A percentile compares a stretch with the other conserved stretches of the same genome.
phyloP scores from a whole-genome alignment of 2,797 vertebrate species.

The Catostomus latipinnis region DNA sequence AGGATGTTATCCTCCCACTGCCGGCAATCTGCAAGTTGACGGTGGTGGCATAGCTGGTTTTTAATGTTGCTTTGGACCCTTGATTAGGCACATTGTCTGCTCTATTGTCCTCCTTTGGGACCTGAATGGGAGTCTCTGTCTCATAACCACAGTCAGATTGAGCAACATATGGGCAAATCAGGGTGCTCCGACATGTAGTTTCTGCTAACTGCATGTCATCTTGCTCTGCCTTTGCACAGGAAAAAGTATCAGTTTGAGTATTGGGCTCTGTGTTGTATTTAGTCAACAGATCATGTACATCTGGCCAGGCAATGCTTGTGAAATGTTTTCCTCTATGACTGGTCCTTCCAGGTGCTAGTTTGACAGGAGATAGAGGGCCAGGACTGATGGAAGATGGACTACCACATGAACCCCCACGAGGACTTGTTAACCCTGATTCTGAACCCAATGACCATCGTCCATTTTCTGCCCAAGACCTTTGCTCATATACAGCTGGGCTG shows the following conservation, averaged over 20 bases:
- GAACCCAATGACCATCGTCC: constrained; percentile 61
- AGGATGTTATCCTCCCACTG: constrained; percentile 83
- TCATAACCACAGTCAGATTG: constrained; percentile 52
- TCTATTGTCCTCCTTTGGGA: constrained; percentile 25
- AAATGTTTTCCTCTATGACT: constrained; percentile 68
- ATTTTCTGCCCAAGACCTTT: constrained; percentile 67
- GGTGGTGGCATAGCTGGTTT: constrained; percentile 88
- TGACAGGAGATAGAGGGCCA: constrained; percentile 53
- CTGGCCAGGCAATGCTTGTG: constrained; percentile 74
- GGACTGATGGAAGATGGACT: constrained; percentile 69
- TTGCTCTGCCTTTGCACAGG: constrained; percentile 56
- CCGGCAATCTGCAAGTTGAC: constrained; percentile 90
- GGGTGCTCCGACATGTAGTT: constrained; percentile 71
- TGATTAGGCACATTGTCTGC: constrained; percentile 32
- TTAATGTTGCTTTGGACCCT: constrained; percentile 52
- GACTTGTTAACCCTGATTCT: constrained; percentile 63
- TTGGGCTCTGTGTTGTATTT: constrained; percentile 66
- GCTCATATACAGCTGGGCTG: constrained; percentile 59
- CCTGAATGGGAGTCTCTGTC: constrained; percentile 42
- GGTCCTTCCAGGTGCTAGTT: constrained; percentile 55
- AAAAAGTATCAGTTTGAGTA: constrained; percentile 42
- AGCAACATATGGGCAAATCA: constrained; percentile 77
- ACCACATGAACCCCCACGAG: constrained; percentile 61
- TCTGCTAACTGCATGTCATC: constrained; percentile 64
- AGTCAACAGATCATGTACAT: constrained; percentile 72